These are phyloP conservation scores for Myrmophylax atrothorax DNA, from an alignment of 2,113 vertebrate genomes.

Conservation along the genomic window DNA sequence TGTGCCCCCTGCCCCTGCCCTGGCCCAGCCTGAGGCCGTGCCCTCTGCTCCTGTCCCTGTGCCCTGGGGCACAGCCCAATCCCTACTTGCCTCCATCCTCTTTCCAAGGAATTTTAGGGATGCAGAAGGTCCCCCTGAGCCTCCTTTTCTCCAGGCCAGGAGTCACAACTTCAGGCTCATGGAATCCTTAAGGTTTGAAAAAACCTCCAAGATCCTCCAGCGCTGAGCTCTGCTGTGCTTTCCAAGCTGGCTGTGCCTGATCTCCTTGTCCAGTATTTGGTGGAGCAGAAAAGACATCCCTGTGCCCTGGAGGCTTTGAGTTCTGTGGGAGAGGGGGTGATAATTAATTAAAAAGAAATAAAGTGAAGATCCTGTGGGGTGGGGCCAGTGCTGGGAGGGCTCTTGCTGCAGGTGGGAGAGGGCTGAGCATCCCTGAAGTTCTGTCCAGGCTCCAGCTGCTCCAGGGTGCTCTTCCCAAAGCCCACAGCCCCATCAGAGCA, in stretches of 20 bases:
- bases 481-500: no score
- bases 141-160: not conserved
- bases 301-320: not conserved
- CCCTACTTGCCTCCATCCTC: not conserved
- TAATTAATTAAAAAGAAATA: not conserved
- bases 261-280: not conserved
- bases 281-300: not conserved
- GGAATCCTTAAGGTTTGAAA: not conserved
- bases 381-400: not conserved
- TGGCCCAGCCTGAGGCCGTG: not conserved
- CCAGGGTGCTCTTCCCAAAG: not conserved
- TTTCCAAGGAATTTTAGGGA: not conserved
- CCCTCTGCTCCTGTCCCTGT: not conserved
- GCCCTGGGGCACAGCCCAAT: not conserved
- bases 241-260: not conserved
- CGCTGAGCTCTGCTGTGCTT: not conserved
- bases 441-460: not conserved
- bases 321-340: not conserved
- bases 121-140: not conserved
- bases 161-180: not conserved
- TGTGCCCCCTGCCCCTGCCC: not conserved
- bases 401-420: not conserved
- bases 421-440: not conserved
- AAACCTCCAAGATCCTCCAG: not conserved
- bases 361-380: not conserved